Percentiles rank a stretch among this genome's conserved stretches.
phyloP scores from a whole-genome alignment of 1,140 invertebrate genomes.

The Micrasema longulum region DNA sequence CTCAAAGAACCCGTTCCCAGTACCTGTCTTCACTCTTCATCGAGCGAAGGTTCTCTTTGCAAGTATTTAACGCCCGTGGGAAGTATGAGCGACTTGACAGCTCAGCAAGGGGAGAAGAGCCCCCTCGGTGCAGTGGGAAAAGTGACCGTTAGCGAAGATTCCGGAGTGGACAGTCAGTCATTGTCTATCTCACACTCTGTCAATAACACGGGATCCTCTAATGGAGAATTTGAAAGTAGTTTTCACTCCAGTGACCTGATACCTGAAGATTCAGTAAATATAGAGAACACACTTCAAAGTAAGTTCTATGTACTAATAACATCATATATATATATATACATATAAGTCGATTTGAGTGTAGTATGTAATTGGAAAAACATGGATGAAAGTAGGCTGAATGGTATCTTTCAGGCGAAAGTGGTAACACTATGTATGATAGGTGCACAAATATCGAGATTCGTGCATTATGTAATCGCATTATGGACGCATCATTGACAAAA shows the following conservation, averaged over 20 bases:
- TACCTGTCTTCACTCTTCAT: constrained; percentile 32
- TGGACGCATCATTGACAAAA: no score
- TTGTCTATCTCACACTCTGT: constrained; percentile 43
- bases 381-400: no score
- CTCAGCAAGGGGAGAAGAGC: constrained; percentile 37
- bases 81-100: constrained; percentile 41
- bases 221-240: constrained; percentile 38
- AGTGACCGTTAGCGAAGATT: constrained; percentile 39
- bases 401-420: no score
- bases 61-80: constrained; percentile 48
- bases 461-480: no score
- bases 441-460: no score
- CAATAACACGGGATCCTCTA: constrained; percentile 43
- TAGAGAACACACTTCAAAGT: constrained; percentile 26
- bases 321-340: no score
- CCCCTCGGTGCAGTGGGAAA: background rate
- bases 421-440: no score
- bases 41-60: constrained; percentile 51
- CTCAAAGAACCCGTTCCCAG: constrained; percentile 31
- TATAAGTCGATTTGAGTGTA: no score
- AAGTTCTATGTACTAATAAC: background rate
- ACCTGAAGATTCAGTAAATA: constrained; percentile 33
- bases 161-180: constrained; percentile 49
- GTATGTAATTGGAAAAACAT: no score
- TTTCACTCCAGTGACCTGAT: constrained; percentile 33